These are phyloP conservation scores for Mizuhopecten yessoensis DNA, from an alignment of 1,140 invertebrate species.

Conservation along the genomic window DNA sequence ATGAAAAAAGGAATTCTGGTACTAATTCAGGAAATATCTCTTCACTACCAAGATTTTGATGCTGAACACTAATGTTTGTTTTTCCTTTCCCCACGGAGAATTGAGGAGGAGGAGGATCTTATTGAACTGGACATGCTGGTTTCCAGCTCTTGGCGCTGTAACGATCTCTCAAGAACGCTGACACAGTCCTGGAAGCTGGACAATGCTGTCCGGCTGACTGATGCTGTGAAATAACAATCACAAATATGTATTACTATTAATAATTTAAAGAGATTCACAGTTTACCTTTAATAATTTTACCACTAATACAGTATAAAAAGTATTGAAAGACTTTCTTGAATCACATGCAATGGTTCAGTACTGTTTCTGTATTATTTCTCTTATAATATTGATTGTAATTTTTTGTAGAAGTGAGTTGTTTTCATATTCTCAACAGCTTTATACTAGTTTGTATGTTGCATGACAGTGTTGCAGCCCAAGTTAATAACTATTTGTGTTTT, in stretches of 20 bases:
- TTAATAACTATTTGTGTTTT: too few species aligned
- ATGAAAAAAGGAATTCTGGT: not conserved
- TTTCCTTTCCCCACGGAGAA: not conserved
- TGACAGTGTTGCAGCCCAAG: too few species aligned
- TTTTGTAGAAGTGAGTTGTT: too few species aligned
- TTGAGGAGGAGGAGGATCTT: not conserved
- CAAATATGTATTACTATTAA: not conserved
- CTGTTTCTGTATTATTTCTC: too few species aligned
- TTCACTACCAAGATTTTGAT: not conserved
- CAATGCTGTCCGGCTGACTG: not conserved
- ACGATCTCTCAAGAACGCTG: not conserved
- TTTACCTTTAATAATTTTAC: too few species aligned
- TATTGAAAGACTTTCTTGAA: too few species aligned
- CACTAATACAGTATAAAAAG: too few species aligned
- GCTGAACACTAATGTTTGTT: not conserved
- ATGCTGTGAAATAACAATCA: not conserved
- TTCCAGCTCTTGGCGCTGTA: conserved; percentile 1
- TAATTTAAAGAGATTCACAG: not conserved
- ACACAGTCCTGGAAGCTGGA: conserved; percentile 15
- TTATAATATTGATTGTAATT: too few species aligned
- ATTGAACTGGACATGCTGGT: conserved; percentile 16
- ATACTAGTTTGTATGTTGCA: too few species aligned
- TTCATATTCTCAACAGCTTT: too few species aligned
- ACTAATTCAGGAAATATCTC: not conserved
- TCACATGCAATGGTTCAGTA: too few species aligned